Base-by-base conservation (phyloP, 2,888 invertebrate species). In the Volucella inflata region DNA sequence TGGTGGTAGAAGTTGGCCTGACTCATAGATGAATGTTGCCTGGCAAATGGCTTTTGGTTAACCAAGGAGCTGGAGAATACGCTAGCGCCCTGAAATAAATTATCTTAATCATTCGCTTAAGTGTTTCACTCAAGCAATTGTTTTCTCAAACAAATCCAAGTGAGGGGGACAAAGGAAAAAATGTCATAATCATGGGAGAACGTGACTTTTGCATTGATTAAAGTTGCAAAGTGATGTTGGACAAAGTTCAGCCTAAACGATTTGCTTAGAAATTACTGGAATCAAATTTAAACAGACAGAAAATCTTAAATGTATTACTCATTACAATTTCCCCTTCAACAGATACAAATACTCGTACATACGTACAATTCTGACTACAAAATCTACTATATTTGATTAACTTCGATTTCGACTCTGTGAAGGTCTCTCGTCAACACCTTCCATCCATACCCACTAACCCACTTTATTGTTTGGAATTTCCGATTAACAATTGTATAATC, bases 71-170 rank as follows among this genome's bases (percentile, higher is more conserved):
- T 16, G 16, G 46, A 75, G 57, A 6, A 30, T 30, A 30, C 17
- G 30, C 30, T 30, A 30, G 30, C 6, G 6, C 30, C 6, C 30
- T 40, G 48, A 71, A 80, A 84, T 80, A 81, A 85, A 85, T 85
- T 80, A 85, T 80, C 75, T 85, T 85, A 85, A 85, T 85, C 81
- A 80, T 85, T 67, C 76, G 75, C 65, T 85, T 85, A 85, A 85
- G 80, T 81, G 84, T 76, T 85, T 80, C 55, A 67, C 65, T 68
- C 42, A 71, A 80, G 80, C 84, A 85, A 85, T 85, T 85, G 80
- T 76, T 68, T 70, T 79, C 53, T 60, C 59, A 10, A n/a, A 65
- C 48, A 59, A 30, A 44, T 44, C 40, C 36, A 8, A 50, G 65
- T 10, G 21, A 40, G 21, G 21, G 1, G 40, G 4, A 16, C 4